Conservation (phyloP, 1,140 invertebrate species). For the Matsumurasca onukii region DNA sequence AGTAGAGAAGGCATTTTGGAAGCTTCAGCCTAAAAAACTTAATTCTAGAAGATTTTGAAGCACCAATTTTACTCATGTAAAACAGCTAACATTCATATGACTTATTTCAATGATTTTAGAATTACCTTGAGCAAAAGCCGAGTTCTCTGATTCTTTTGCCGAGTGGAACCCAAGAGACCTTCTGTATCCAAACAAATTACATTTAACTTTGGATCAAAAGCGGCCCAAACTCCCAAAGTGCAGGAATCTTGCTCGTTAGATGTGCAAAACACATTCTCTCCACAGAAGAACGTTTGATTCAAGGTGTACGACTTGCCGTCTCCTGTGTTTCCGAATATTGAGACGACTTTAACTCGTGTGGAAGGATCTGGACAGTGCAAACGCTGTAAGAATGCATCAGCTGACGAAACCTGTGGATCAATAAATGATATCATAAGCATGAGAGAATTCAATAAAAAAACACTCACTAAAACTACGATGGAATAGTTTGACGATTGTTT, state of each 20-base stretch:
- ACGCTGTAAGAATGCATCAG: constrained; percentile 54
- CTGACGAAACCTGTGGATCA: constrained; percentile 51
- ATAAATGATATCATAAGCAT: not conserved
- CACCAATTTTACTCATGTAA: too few relatives aligned
- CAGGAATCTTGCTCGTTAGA: constrained; percentile 71
- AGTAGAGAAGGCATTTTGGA: too few relatives aligned
- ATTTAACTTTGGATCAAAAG: constrained; percentile 63
- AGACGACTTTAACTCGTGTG: constrained; percentile 74
- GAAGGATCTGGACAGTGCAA: constrained; percentile 50
- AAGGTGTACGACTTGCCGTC: constrained; percentile 84
- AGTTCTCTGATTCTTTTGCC: constrained; percentile 68
- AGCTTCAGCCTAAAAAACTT: too few relatives aligned
- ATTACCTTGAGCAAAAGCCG: constrained; percentile 72
- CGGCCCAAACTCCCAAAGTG: constrained; percentile 80
- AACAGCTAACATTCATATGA: too few relatives aligned
- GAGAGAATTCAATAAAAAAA: not conserved
- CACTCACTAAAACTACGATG: not conserved
- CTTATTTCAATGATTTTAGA: too few relatives aligned
- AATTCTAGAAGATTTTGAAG: too few relatives aligned
- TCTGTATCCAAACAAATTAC: constrained; percentile 81
- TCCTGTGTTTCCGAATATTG: constrained; percentile 86
- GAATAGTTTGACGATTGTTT: not conserved
- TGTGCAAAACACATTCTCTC: constrained; percentile 72
- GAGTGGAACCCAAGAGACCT: constrained; percentile 66
- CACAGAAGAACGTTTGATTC: constrained; percentile 79